Conservation (phyloP, 2,113 vertebrate genomes). For the Phyllopteryx taeniolatus region DNA sequence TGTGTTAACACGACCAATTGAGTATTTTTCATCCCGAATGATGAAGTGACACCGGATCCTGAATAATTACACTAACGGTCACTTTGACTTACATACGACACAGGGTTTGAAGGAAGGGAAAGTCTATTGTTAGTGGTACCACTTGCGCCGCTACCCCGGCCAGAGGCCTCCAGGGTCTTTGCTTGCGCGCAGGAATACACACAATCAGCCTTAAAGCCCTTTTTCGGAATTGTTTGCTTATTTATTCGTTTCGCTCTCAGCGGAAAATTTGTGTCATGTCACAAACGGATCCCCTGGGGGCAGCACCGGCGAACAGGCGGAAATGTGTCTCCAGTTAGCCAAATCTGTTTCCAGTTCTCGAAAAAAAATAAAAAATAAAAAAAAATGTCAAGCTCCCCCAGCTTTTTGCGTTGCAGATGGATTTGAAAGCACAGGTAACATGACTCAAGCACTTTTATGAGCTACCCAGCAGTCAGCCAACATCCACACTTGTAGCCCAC, state of each 20-base stretch:
- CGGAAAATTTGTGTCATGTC: conserved; percentile 67
- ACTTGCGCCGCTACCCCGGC: background rate
- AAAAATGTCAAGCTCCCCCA: conserved; percentile 3
- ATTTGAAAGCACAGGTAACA: conserved; percentile 49
- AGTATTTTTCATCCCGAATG: conserved; percentile 34
- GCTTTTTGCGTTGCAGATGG: conserved; percentile 23
- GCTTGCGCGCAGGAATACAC: background rate
- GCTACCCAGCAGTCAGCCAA: conserved; percentile 57
- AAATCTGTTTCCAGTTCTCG: conserved; percentile 31
- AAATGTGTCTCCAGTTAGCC: conserved; percentile 62
- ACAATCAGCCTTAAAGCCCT: conserved; percentile 32
- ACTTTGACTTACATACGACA: conserved; percentile 18
- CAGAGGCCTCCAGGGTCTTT: background rate
- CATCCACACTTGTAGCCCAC: conserved; percentile 36
- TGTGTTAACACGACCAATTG: conserved; percentile 21
- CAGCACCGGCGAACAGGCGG: conserved; percentile 12
- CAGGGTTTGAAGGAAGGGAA: background rate
- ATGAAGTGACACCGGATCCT: conserved; percentile 23
- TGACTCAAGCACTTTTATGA: conserved; percentile 61
- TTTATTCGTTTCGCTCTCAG: conserved; percentile 61
- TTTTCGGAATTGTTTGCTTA: conserved; percentile 38
- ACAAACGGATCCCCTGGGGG: conserved; percentile 21
- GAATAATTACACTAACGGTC: conserved; percentile 26
- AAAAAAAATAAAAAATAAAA: background rate
- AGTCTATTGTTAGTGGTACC: conserved; percentile 6